Evolutionary conservation across 2,888 invertebrate species (phyloP), one percentile per base, ranked within the genome.

Genomic region (Pseudococcus viburni): DNA sequence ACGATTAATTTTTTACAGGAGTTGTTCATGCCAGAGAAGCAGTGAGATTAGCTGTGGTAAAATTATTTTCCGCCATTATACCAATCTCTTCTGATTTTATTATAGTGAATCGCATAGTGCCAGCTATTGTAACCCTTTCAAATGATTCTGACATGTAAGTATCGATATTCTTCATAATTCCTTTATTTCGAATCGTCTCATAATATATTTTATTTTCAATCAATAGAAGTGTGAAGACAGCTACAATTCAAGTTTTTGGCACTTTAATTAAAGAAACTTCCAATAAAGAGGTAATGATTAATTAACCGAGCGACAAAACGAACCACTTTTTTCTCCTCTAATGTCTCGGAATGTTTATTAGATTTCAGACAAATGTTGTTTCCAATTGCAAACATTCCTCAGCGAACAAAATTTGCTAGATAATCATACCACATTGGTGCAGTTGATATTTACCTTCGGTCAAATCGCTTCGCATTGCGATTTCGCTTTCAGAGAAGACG

Each of bases 51-150:
- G 93, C 94, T n/a, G 92, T 94, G 0, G 94, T 94, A 12, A 92
- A 92, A 68, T 91, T 95, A 87, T 94, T 95, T 91, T 93, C 93
- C 89, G 91, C 93, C 59, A 91, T 94, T 48, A 92, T 94, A 88
- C 92, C 92, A 83, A 92, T 92, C 83, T 92, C 94, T 84, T 92
- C 92, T 87, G 94, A 94, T 89, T 92, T 91, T 80, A 91, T 94
- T 88, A 92, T 94, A 19, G 93, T 93, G 51, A 91, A 93, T 6
- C 93, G 94, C 91, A 93, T 95, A 73, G 93, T 94, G 33, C 95
- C 95, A n/a, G 95, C 95, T 39, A 93, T 95, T 33, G 94, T 95
- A 77, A 95, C 95, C 0, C 92, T 95, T 64, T 94, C 95, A 59
- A 94, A 93, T 91, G 95, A 95, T 91, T 92, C 93, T 89, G 94